Evolutionary conservation across 1,140 invertebrate genomes (phyloP), one percentile per base, ranked within the genome.

Genomic region (Drosophila dunni): DNA sequence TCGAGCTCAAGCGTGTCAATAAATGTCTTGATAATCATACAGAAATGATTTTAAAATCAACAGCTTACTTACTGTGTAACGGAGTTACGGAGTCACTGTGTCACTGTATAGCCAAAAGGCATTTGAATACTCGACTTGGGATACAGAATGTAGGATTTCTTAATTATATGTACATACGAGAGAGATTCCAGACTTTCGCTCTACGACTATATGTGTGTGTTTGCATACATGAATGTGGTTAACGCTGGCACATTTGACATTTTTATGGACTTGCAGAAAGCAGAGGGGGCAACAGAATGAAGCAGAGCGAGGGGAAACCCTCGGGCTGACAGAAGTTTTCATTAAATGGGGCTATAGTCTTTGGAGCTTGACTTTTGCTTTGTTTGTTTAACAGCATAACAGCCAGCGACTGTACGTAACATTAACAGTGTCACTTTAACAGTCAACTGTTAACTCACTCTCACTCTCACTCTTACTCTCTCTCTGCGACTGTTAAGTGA

Each of bases 311-410:
- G 67, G 29, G 51, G 78, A 29, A 29, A 29, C 24, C 82, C 75
- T 85, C 78, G 81, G 86, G 78, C 78, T 81, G 63, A 60, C 62
- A 75, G 58, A 81, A 85, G 50, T 85, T 88, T 86, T 88, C 71
- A 81, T 73, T 77, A 77, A 76, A 82, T 78, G 73, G 61, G 78
- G 70, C 62, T 24, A 72, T 45, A 53, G 53, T 58, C 38, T 20
- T 75, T 70, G 64, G 3, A 80, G 80, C 81, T 84, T 88, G 84
- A 89, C 84, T 89, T 89, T 88, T 89, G 84, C 75, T 88, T 80
- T 88, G 84, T 88, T 88, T 88, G 62, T 75, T 90, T 88, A 90
- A 88, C 78, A n/a, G 33, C 15, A 15, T 17, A 8, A 50, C 29
- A 34, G 40, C 40, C 11, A 13, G 6, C 50, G 50, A 53, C n/a